Evolutionary conservation across 1,140 invertebrate species (phyloP).

Genomic region (Ridgeia piscesae): DNA sequence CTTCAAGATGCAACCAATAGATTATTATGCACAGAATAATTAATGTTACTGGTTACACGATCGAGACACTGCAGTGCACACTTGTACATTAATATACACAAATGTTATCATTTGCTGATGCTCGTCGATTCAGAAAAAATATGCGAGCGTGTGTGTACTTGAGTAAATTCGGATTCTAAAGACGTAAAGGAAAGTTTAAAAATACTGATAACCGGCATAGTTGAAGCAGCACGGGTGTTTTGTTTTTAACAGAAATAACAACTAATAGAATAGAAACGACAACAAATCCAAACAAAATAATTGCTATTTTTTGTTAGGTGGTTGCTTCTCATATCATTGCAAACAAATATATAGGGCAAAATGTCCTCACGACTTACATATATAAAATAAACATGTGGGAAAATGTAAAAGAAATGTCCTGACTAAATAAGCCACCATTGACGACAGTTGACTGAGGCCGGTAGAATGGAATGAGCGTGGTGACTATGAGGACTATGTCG

Average conservation of each 20-base stretch:
- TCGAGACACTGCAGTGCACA: no score
- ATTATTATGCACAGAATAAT: not conserved
- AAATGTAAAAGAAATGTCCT: not conserved
- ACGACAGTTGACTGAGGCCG: no score
- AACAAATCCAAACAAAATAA: not conserved
- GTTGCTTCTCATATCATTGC: no score
- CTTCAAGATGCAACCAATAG: not conserved
- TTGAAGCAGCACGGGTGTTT: not conserved
- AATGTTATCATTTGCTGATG: not conserved
- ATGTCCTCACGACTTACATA: not conserved
- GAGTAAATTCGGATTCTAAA: not conserved
- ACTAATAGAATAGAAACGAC: not conserved
- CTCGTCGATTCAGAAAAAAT: not conserved
- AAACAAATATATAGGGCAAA: no score
- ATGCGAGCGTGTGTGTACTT: not conserved
- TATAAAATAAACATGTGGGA: not conserved
- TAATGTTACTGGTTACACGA: not conserved
- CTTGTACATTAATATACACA: no score
- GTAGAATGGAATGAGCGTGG: not conserved
- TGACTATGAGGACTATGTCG: not conserved
- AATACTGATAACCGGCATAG: not conserved
- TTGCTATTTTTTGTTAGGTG: not conserved
- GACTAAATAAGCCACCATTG: no score
- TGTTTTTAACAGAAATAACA: no score
- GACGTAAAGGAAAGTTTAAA: not conserved